Conservation (phyloP, 2,888 invertebrate genomes). For the Spodoptera exigua region DNA sequence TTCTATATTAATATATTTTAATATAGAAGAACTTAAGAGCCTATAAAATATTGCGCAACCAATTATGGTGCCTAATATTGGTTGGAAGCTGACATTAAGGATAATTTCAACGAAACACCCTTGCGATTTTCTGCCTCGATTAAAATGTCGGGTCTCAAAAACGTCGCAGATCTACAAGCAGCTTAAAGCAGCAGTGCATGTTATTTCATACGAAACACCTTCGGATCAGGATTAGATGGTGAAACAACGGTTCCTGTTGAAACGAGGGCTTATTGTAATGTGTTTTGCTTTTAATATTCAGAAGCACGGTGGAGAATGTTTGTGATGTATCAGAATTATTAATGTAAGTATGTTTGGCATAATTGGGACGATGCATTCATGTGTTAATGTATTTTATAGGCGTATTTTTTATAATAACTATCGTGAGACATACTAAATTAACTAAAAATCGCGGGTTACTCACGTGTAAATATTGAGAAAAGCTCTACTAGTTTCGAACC, state of each 20-base stretch:
- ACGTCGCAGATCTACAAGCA: not conserved
- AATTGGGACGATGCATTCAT: not conserved
- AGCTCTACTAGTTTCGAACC: too few species aligned
- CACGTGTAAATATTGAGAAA: too few species aligned
- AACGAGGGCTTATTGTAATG: constrained; percentile 49
- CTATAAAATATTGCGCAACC: too few species aligned
- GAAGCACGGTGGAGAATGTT: constrained; percentile 12
- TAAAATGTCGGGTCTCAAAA: not conserved
- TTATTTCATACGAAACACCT: constrained; percentile 60
- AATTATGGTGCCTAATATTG: too few species aligned
- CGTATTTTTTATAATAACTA: too few species aligned
- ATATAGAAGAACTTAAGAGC: too few species aligned
- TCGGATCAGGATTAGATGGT: constrained; percentile 54
- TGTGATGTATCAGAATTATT: constrained; percentile 23
- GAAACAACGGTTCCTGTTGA: constrained; percentile 47
- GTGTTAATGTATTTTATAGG: not conserved
- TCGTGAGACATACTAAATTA: too few species aligned
- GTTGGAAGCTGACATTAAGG: too few species aligned
- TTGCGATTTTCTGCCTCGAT: not conserved
- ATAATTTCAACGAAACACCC: too few species aligned
- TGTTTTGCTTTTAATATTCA: constrained; percentile 51
- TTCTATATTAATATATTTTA: too few species aligned
- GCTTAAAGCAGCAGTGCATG: constrained; percentile 52
- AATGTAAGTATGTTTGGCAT: constrained; percentile 6
- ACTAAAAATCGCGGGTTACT: too few species aligned